Evolutionary conservation across 2,113 vertebrate genomes (phyloP), one percentile per base, ranked within the genome.

Genomic region (Cardinalis cardinalis): DNA sequence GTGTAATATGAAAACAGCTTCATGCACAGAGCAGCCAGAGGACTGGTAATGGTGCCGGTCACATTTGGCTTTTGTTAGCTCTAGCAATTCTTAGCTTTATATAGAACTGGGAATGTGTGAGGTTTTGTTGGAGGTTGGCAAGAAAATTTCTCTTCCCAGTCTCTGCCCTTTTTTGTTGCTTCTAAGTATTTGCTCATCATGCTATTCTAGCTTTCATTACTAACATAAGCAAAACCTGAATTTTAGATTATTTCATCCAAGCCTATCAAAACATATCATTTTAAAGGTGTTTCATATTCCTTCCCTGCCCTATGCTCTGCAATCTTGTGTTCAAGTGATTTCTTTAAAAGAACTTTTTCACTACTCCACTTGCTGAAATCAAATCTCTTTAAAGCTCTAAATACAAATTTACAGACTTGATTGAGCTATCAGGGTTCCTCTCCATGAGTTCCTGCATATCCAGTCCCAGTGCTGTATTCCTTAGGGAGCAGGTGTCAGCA

Each of bases 51-150:
- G 31, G 34, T 66, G 92, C 44, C 40, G 71, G 69, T 78, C 69
- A 55, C 69, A 63, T 90, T 93, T 93, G 72, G 79, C 46, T 83
- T 94, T 73, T 87, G 68, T 91, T 93, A 80, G 75, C 46, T 83
- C 68, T 12, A 38, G 78, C 55, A 85, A 23, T 76, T 58, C 68
- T 58, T 49, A 44, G 68, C 34, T 88, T 84, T 83, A 34, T 69
- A 29, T 12, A 70, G 72, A 93, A 16, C 48, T 63, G 29, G 25
- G 38, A 70, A 80, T 0, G 0, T 28, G 38, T 76, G 40, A 52
- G 40, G 29, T 18, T 81, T 70, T 74, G 48, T 71, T 71, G 44
- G 49, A 60, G 36, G 43, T 44, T 36, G 32, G 12, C 64, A 86
- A 32, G 52, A n/a, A 86, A 77, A 36, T 69, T 89, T 81, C 29